Conservation (phyloP, 2,113 vertebrate species). For the Chunga burmeisteri region DNA sequence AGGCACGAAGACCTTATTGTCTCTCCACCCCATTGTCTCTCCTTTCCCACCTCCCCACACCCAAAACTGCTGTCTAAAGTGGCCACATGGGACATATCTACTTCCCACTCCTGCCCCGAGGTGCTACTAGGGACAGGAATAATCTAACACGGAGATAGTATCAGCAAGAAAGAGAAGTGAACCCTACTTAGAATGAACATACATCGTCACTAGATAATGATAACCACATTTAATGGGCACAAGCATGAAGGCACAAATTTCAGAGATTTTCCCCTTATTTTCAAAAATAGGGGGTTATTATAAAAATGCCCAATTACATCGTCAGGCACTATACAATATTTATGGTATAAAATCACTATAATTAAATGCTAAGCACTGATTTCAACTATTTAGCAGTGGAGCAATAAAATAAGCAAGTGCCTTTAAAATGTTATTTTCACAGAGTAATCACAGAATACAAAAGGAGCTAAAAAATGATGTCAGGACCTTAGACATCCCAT, state of each 20-base stretch:
- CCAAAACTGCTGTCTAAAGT: background rate
- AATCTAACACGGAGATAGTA: background rate
- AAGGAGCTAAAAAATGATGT: background rate
- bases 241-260: background rate
- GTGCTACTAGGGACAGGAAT: constrained; percentile 4
- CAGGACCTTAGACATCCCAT: background rate
- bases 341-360: background rate
- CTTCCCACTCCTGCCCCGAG: background rate
- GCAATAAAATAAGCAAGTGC: constrained; percentile 4
- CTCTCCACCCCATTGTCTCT: background rate
- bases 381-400: constrained; percentile 9
- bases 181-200: background rate
- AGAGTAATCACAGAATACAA: background rate
- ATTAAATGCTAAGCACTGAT: constrained; percentile 5
- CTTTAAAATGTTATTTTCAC: background rate
- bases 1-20: background rate
- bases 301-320: constrained; percentile 8
- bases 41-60: background rate
- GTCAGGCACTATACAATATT: background rate
- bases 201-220: background rate
- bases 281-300: background rate
- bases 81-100: background rate
- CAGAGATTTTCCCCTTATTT: background rate
- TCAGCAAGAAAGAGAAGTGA: background rate
- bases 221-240: constrained; percentile 22